These are phyloP conservation scores for Bembecia ichneumoniformis DNA, from an alignment of 2,888 invertebrate species.

Conservation along the genomic window DNA sequence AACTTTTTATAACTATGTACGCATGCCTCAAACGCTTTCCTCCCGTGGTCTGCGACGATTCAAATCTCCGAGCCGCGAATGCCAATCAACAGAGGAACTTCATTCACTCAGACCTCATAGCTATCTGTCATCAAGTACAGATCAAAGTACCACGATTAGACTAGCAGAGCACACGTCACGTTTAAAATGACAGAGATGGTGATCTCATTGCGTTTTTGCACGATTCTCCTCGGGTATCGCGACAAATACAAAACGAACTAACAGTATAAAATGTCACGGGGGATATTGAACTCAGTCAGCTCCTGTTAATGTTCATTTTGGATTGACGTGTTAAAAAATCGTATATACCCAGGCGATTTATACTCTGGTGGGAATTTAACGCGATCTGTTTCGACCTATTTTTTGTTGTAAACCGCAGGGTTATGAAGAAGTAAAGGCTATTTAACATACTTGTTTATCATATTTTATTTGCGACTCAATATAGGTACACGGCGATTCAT, in stretches of 20 bases:
- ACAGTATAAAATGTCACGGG: too few relatives aligned
- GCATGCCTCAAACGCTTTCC: background rate
- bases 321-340: background rate
- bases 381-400: constrained; percentile 11
- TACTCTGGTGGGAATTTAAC: constrained; percentile 23
- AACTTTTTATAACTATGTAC: background rate
- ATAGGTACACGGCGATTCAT: too few relatives aligned
- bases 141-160: constrained; percentile 9
- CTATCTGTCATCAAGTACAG: constrained; percentile 24
- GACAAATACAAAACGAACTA: too few relatives aligned
- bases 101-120: constrained; percentile 5
- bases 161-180: constrained; percentile 31
- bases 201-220: constrained; percentile 67
- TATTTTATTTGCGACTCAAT: too few relatives aligned
- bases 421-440: too few relatives aligned
- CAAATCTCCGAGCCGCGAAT: background rate
- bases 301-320: background rate
- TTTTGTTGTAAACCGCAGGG: too few relatives aligned
- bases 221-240: constrained; percentile 36
- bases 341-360: constrained; percentile 1
- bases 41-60: constrained; percentile 2
- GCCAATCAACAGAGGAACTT: background rate
- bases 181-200: constrained; percentile 37
- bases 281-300: too few relatives aligned
- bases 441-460: too few relatives aligned